Conservation (phyloP, 2,113 vertebrate species). For the Chlamydotis undulata region DNA sequence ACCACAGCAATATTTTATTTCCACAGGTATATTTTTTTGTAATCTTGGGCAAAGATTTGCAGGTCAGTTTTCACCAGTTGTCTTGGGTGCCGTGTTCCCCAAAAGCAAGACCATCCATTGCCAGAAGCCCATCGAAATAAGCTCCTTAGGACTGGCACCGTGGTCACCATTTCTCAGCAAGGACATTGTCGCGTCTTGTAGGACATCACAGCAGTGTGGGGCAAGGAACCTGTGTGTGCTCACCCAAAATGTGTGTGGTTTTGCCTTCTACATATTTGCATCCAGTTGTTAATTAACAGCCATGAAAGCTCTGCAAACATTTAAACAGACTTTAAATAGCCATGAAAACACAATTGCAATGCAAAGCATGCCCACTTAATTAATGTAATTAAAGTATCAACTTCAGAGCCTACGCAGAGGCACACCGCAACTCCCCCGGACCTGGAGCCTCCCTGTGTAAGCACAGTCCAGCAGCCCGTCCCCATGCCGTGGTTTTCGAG, state of each 20-base stretch:
- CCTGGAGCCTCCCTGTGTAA: rapidly evolving
- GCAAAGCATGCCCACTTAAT: slow-evolving; percentile 62
- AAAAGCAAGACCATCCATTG: not conserved
- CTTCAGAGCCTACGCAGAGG: not conserved
- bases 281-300: slow-evolving; percentile 68
- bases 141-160: not conserved
- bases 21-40: not conserved
- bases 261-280: slow-evolving; percentile 48
- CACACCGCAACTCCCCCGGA: rapidly evolving
- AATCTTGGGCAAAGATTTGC: not conserved
- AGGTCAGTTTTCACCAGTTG: not conserved
- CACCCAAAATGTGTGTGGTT: not conserved
- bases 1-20: not conserved
- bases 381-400: slow-evolving; percentile 65
- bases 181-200: not conserved
- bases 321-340: slow-evolving; percentile 69
- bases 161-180: not conserved
- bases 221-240: not conserved
- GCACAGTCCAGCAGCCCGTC: not conserved
- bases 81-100: not conserved
- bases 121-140: not conserved
- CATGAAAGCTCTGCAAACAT: slow-evolving; percentile 71
- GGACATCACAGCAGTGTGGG: rapidly evolving
- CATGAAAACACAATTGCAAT: slow-evolving; percentile 56
- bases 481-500: not conserved